A percentile compares a stretch with the other conserved stretches of the same genome.
Evolutionary conservation across 2,888 invertebrate species (phyloP).

Genomic region (Drosophila putrida): DNA sequence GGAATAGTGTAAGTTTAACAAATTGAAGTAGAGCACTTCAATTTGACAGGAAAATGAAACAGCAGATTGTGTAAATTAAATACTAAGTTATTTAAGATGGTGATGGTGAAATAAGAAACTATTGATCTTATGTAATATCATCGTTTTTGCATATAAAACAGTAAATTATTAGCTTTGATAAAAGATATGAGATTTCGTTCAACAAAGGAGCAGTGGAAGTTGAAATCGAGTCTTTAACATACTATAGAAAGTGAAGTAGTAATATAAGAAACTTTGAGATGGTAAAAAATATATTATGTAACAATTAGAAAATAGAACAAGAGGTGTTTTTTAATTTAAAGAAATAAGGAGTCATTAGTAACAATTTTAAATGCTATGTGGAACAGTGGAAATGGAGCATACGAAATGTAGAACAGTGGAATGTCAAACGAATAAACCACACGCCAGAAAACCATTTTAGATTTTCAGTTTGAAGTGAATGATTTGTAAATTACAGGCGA

Average conservation of each 20-base stretch:
- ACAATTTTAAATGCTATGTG: background rate
- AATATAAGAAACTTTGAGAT: background rate
- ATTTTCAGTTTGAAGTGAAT: conserved; percentile 27
- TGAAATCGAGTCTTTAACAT: background rate
- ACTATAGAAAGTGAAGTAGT: too few relatives aligned
- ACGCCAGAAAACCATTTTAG: conserved; percentile 12
- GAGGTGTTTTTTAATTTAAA: too few relatives aligned
- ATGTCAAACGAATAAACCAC: conserved; percentile 6
- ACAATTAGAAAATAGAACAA: too few relatives aligned
- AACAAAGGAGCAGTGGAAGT: background rate
- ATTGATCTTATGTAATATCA: too few relatives aligned
- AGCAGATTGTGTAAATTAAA: too few relatives aligned
- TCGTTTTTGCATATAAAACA: too few relatives aligned
- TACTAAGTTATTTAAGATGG: background rate
- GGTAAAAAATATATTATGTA: too few relatives aligned
- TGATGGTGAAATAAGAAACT: background rate
- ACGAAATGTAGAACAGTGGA: conserved; percentile 14
- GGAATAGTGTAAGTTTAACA: too few relatives aligned
- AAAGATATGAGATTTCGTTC: too few relatives aligned
- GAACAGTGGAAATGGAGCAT: conserved; percentile 3
- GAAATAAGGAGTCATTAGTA: too few relatives aligned
- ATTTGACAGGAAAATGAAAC: too few relatives aligned
- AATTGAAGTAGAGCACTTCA: too few relatives aligned
- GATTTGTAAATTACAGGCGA: conserved; percentile 55
- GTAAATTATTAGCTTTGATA: background rate